Base-by-base conservation (phyloP, 2,797 vertebrate genomes). In the Decapterus maruadsi region DNA sequence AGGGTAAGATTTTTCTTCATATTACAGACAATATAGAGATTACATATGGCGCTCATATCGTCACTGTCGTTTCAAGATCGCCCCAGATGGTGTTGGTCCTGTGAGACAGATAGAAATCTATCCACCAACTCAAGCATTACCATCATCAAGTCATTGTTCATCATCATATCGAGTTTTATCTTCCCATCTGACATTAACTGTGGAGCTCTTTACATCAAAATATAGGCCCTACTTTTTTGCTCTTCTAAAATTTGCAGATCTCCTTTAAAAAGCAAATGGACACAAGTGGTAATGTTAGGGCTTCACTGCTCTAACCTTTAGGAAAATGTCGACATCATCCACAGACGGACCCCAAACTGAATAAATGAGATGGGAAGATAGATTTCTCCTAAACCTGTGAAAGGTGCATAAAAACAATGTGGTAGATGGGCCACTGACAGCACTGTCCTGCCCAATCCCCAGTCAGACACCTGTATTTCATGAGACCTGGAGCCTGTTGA, bases 241-340 rank as follows among this genome's bases (percentile, higher is more conserved):
- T 45, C n/a, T 36, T 36, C 9, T 67, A 43, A 69, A 17, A 55
- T 20, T 80, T 26, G 36, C 59, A 45, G 26, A 80, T 70, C 26
- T 76, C 29, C 60, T 83, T 72, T 74, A 40, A 58, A 51, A 74
- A 40, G 54, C 70, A 82, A 58, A 82, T 72, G 74, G 75, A 82
- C 71, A 69, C 31, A 16, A 59, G 42, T 50, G 63, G 54, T 42
- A 42, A 42, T 2, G 54, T 86, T 68, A 71, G 43, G 50, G 34
- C 56, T 61, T 75, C 48, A 38, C 63, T 67, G 68, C 63, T 78
- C 65, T 82, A 75, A 89, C 86, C 84, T 90, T 90, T 74, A 71
- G 69, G 67, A 59, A 79, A 86, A 85, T 87, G 81, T 81, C 75
- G 77, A 43, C 50, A 83, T 74, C 72, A 76, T 78, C 85, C 45